Evolutionary conservation across 1,140 invertebrate species (phyloP), one percentile per base, ranked within the genome.

Genomic region (Ptiloglossa arizonensis): DNA sequence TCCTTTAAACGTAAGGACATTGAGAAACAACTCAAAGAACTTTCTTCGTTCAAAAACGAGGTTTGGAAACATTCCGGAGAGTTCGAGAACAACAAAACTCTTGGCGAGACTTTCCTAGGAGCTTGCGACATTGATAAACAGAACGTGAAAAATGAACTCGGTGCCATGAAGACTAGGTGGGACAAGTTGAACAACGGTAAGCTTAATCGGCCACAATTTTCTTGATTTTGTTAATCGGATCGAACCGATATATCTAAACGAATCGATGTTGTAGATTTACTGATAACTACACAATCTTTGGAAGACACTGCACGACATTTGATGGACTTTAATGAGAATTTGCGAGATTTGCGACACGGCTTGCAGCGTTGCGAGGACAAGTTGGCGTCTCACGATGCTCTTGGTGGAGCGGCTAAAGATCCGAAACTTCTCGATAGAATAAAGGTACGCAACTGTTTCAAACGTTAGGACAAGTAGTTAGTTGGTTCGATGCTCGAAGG

Each of bases 51-150:
- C 92, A 95, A 97, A 82, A 98, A 98, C 89, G 98, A 99, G 86
- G 95, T 98, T 0, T 97, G 97, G 95, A 97, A 98, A 88, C 96
- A 96, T 80, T 97, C 97, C 60, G 97, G 97, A 13, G 98, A 99
- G 91, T 98, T 96, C 89, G 98, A 99, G 85, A 97, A 97, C 88
- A 96, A 96, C 76, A 96, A 95, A 88, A 96, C 95, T 0, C 93
- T 96, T 3, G 98, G 97, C 15, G 97, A 98, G 83, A 96, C 96
- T 0, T 97, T 99, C 92, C 92, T 97, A 27, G 94, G 94, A 3
- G 94, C 96, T 66, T 98, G 97, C 80, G 97, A 99, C 87, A 95
- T 97, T 67, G 98, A 98, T 87, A 97, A 98, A 88, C 97, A 98
- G 57, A 95, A 96, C 15, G 96, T 99, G 0, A 96, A 97, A 87